phyloP scores from a whole-genome alignment of 2,888 invertebrate species.

The Amblyteles armatorius region DNA sequence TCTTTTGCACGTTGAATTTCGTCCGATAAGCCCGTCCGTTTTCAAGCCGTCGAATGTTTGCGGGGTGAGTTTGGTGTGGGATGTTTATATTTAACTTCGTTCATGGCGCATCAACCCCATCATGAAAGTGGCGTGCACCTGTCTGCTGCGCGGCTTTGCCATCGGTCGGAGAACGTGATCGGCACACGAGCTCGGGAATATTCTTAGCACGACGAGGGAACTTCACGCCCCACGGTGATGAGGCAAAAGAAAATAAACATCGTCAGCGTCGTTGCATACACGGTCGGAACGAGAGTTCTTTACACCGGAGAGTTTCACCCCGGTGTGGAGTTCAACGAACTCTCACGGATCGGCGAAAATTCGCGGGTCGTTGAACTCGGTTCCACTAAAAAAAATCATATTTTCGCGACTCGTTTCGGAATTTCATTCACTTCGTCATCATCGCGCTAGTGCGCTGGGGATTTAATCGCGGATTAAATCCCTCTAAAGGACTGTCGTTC shows the following conservation, averaged over 20 bases:
- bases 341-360: neutral
- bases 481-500: neutral
- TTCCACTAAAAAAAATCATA: neutral
- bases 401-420: neutral
- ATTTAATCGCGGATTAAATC: neutral
- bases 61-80: neutral
- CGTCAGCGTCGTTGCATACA: constrained; percentile 1
- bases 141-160: constrained; percentile 8
- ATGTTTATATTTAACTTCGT: constrained; percentile 30
- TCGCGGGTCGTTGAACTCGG: too few species aligned
- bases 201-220: constrained; percentile 29
- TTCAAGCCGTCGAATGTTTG: neutral
- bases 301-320: neutral
- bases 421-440: neutral
- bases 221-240: constrained; percentile 4
- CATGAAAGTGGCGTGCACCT: constrained; percentile 11
- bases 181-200: constrained; percentile 40
- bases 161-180: constrained; percentile 47
- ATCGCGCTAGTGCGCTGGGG: neutral
- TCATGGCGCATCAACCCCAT: constrained; percentile 1
- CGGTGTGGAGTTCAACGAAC: constrained; percentile 42
- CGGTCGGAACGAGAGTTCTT: constrained; percentile 1
- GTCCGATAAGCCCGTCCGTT: neutral
- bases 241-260: constrained; percentile 35
- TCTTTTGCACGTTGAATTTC: neutral